Conservation (phyloP, 2,888 invertebrate genomes). For the Drosophila anomelani region DNA sequence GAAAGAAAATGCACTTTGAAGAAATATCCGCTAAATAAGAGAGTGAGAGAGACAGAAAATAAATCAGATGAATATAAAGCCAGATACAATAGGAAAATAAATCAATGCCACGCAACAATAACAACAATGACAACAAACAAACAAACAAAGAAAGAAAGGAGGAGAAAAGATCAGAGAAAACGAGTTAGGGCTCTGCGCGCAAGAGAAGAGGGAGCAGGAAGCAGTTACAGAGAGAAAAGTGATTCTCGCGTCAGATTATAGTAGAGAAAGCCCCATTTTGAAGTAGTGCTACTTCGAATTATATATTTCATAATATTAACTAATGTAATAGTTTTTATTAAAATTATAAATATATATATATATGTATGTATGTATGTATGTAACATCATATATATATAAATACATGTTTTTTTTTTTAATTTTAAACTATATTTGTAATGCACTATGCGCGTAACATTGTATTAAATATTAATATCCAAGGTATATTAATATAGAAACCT, state of each 20-base stretch:
- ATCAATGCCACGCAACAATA: constrained; percentile 11
- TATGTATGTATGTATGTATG: constrained; percentile 4
- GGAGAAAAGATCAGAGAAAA: background rate
- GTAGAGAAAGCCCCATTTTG: constrained; percentile 22
- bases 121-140: background rate
- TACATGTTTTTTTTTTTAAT: constrained; percentile 60
- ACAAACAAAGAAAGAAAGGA: background rate
- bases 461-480: constrained; percentile 77
- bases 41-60: constrained; percentile 1
- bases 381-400: constrained; percentile 38
- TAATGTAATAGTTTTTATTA: constrained; percentile 80
- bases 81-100: background rate
- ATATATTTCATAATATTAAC: constrained; percentile 55
- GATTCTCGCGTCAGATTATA: constrained; percentile 8
- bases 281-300: constrained; percentile 61
- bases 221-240: background rate
- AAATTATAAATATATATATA: constrained; percentile 40
- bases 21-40: constrained; percentile 9
- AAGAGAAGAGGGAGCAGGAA: background rate
- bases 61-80: background rate
- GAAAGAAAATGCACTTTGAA: constrained; percentile 20
- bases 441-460: constrained; percentile 72
- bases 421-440: constrained; percentile 71
- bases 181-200: constrained; percentile 1
- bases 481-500: constrained; percentile 75